Evolutionary conservation across 2,888 invertebrate species (phyloP), one percentile per base, ranked within the genome.

Genomic region (Cantharis nigra): DNA sequence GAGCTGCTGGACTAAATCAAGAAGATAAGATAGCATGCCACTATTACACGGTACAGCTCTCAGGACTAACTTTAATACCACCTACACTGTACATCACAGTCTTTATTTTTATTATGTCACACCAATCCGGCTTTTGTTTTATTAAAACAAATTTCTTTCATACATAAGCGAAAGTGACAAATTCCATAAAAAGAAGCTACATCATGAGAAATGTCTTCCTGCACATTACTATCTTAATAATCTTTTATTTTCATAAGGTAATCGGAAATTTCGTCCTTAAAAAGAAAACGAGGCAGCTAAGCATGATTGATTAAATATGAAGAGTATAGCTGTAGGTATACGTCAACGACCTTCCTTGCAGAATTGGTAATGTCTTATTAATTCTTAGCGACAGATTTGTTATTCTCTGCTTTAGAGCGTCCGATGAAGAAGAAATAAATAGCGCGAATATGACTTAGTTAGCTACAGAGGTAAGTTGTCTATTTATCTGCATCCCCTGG

Each of bases 11-110:
- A 72, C 79, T 79, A 79, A 79, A 79, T 79, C 79, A 79, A 33
- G 65, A 62, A 72, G 79, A 79, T 79, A 79, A 79, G 79, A 79
- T 79, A 78, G 67, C 78, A 70, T 63, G 62, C 76, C 64, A 72
- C 75, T 72, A 78, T 79, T 79, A 79, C 78, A 79, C 79, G 77
- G 79, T 79, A 79, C 79, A 64, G 79, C 79, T 79, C 78, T 79
- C 79, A 78, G 75, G 78, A 71, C 77, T 69, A 77, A 71, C 74
- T 70, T 74, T 71, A 76, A 73, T 76, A 70, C 76, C 72, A 69
- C 76, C 76, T 76, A 76, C 76, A 70, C 76, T 23, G 70, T 69
- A 64, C 75, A 75, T 16, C 75, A 70, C n/a, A 70, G 65, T 67
- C 63, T 62, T 63, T 72, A 63, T 69, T 71, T 71, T 67, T 69